A percentile compares a stretch with the other conserved stretches of the same genome.
Conservation (phyloP, 2,888 invertebrate species). For the Trichopria drosophilae region DNA sequence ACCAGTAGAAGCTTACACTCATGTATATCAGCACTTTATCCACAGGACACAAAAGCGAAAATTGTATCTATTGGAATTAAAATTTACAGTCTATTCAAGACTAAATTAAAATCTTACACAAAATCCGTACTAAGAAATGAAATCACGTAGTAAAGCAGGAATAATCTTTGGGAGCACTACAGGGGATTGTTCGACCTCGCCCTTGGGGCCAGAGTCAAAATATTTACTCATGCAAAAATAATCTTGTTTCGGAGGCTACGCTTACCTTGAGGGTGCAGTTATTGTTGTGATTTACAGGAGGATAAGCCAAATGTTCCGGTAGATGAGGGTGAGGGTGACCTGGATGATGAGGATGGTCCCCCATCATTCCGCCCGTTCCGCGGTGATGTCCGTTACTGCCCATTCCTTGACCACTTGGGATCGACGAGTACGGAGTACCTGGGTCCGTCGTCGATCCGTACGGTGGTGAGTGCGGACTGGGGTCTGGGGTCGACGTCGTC, state of each 20-base stretch:
- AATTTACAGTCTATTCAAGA: no score
- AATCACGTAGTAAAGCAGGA: no score
- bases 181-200: no score
- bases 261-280: constrained; percentile 60
- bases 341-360: constrained; percentile 57
- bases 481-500: constrained; percentile 56
- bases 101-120: no score
- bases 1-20: no score
- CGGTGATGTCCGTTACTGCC: constrained; percentile 55
- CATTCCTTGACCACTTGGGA: constrained; percentile 45
- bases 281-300: constrained; percentile 59
- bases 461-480: constrained; percentile 56
- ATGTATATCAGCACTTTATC: no score
- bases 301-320: constrained; percentile 59
- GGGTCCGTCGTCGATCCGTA: constrained; percentile 51
- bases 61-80: no score
- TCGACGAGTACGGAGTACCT: constrained; percentile 41
- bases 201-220: no score
- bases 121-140: no score
- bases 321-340: constrained; percentile 65
- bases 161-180: no score
- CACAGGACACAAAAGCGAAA: no score
- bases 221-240: constrained; percentile 1
- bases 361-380: constrained; percentile 54
- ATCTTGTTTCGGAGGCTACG: no score